Base-by-base conservation (phyloP, 2,113 vertebrate species). In the Vireo altiloquus region DNA sequence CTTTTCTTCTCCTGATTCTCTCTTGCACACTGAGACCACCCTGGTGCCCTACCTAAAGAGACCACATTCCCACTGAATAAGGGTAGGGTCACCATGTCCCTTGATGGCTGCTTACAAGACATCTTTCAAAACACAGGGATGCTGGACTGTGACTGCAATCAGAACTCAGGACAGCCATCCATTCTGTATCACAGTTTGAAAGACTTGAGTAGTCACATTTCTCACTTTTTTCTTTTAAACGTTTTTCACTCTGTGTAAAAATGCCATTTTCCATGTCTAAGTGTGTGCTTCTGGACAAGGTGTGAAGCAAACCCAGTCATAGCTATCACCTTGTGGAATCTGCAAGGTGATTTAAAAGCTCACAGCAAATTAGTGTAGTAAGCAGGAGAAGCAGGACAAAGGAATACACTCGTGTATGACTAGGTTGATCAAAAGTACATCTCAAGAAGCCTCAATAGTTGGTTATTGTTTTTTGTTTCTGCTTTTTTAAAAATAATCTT, bases 231-330 rank as follows among this genome's bases (percentile, higher is more conserved):
- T n/a, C 39, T 39, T 52, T 69, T 25, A 4, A 14, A 10, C 63
- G 7, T n/a, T 70, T 82, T 69, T 56, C 11, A 54, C 5, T 56
- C 6, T 61, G 54, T 59, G 33, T 84, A 78, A 87, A 86, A 89
- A 75, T 21, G 16, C 7, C 20, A 7, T 37, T 90, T 90, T 66
- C 40, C 64, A 57, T 27, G 33, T 44, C 31, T 44, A 56, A 47
- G 13, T 31, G 8, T 42, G 23, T 37, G 37, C 5, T 60, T 84
- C 81, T 64, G 17, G 13, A 28, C n/a, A n/a, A 22, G 9, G 13
- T 49, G 20, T 49, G 46, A 52, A 52, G 57, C 33, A 87, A 79
- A 82, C 5, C 5, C 37, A 42, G 10, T 30, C 0, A 0, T 15
- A 71, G 57, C 28, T 86, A 21, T 80, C 20, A 35, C 11, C 11